A percentile compares a stretch with the other conserved stretches of the same genome.
Evolutionary conservation across 92 coral and sea anemone species (phyloP).

Genomic region (Micromussa lordhowensis): DNA sequence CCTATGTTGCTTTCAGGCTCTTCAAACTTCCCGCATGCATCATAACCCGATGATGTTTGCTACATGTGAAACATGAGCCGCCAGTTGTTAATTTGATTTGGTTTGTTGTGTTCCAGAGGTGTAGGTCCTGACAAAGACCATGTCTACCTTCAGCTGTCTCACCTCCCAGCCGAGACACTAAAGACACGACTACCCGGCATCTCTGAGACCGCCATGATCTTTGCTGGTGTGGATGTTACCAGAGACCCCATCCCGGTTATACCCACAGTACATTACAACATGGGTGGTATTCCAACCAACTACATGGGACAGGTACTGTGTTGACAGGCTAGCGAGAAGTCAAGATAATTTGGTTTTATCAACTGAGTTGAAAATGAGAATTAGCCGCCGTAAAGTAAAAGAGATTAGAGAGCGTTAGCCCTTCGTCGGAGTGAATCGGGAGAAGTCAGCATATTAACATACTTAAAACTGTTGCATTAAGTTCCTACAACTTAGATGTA

Average conservation of each 20-base stretch:
- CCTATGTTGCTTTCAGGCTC: too few species aligned
- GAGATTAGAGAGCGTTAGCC: too few species aligned
- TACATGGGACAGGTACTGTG: conserved; percentile 91
- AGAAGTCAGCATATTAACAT: too few species aligned
- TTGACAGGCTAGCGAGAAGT: neutral
- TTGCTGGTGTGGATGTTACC: conserved; percentile 99
- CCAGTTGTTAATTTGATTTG: neutral
- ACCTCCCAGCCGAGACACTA: conserved; percentile 91
- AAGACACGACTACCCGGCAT: conserved; percentile 96
- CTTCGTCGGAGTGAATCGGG: too few species aligned
- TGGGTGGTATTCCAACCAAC: conserved; percentile 98
- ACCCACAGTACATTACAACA: conserved; percentile 97
- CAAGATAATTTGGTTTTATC: too few species aligned
- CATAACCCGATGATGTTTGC: too few species aligned
- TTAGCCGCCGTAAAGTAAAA: too few species aligned
- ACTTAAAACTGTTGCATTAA: too few species aligned
- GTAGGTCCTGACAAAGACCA: conserved; percentile 97
- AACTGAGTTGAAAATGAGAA: too few species aligned
- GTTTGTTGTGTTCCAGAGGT: conserved; percentile 65
- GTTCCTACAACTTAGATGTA: too few species aligned
- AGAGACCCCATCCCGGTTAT: conserved; percentile 96
- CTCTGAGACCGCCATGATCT: conserved; percentile 98
- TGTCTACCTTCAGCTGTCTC: conserved; percentile 88
- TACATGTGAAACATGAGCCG: too few species aligned
- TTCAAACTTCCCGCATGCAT: too few species aligned